A percentile compares a stretch with the other conserved stretches of the same genome.
phyloP scores from a whole-genome alignment of 2,888 invertebrate species.

The Synergus laeviventris region DNA sequence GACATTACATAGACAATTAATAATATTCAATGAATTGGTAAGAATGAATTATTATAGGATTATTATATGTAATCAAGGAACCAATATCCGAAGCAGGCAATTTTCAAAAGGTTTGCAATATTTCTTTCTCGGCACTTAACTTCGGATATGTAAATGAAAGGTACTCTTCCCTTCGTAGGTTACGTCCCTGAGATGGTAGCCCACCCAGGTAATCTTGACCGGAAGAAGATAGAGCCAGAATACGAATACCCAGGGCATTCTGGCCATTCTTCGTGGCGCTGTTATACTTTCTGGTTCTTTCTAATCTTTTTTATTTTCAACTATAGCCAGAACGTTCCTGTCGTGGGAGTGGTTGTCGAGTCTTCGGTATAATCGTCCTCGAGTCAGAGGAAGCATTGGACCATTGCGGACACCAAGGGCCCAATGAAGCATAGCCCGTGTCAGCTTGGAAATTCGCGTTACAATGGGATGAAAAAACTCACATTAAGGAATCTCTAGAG shows the following conservation, averaged over 20 bases:
- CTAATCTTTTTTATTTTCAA: conserved; percentile 13
- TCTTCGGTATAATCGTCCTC: conserved; percentile 38
- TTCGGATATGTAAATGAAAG: conserved; percentile 27
- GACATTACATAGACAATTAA: no score
- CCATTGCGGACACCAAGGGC: conserved; percentile 20
- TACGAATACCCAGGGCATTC: conserved; percentile 8
- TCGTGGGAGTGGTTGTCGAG: conserved; percentile 39
- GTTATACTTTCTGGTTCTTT: conserved; percentile 26
- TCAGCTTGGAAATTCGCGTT: conserved; percentile 24
- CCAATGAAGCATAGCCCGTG: conserved; percentile 29
- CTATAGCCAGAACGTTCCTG: conserved; percentile 14
- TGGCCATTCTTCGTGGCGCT: conserved; percentile 26
- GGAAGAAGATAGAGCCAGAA: conserved; percentile 20
- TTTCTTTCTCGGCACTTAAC: conserved; percentile 17
- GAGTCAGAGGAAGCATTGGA: conserved; percentile 29
- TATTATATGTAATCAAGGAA: no score
- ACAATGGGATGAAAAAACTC: conserved; percentile 29
- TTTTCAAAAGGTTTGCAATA: not conserved
- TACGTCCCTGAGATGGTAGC: conserved; percentile 27
- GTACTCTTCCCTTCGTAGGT: conserved; percentile 10
- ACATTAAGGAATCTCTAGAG: conserved; percentile 5
- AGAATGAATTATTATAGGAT: no score
- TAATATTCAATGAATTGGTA: no score
- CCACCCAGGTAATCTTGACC: conserved; percentile 28
- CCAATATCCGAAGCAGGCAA: not conserved